Percentiles rank a stretch among this genome's conserved stretches.
These are phyloP conservation scores for Planococcus citri DNA, from an alignment of 1,140 invertebrate species.

Conservation along the genomic window DNA sequence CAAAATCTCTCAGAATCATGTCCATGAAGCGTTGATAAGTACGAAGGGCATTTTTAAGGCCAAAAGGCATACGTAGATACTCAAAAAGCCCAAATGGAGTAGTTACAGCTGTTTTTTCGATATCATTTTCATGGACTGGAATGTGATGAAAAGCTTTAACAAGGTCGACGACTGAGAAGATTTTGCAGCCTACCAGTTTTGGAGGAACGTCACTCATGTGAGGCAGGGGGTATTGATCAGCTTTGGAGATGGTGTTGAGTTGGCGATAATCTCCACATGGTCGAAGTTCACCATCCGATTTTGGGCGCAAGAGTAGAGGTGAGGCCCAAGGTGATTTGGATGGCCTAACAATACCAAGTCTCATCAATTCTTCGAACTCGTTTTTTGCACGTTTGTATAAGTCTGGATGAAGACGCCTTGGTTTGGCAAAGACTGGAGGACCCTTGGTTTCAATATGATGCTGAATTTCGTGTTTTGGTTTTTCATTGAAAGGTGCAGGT, in stretches of 20 bases:
- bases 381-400: background rate
- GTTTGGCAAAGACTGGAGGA: slow-evolving; percentile 32
- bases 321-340: slow-evolving; percentile 36
- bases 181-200: background rate
- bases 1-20: no score
- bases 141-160: no score
- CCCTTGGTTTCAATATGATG: slow-evolving; percentile 28
- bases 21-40: no score
- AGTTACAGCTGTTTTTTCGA: no score
- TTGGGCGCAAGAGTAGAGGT: slow-evolving; percentile 35
- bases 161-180: no score
- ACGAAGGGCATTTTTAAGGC: no score
- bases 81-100: no score
- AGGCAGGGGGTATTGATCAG: slow-evolving; percentile 34
- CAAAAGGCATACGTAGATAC: no score
- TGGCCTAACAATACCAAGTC: slow-evolving; percentile 31
- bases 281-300: slow-evolving; percentile 33
- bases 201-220: background rate
- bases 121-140: no score
- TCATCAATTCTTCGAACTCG: slow-evolving; percentile 23
- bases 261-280: slow-evolving; percentile 36
- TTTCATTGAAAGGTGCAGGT: background rate
- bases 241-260: slow-evolving; percentile 33
- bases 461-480: background rate
- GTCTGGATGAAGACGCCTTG: slow-evolving; percentile 33